Percentiles rank a stretch among this genome's conserved stretches.
phyloP scores from a whole-genome alignment of 2,113 vertebrate species.

The Erinaceus europaeus region DNA sequence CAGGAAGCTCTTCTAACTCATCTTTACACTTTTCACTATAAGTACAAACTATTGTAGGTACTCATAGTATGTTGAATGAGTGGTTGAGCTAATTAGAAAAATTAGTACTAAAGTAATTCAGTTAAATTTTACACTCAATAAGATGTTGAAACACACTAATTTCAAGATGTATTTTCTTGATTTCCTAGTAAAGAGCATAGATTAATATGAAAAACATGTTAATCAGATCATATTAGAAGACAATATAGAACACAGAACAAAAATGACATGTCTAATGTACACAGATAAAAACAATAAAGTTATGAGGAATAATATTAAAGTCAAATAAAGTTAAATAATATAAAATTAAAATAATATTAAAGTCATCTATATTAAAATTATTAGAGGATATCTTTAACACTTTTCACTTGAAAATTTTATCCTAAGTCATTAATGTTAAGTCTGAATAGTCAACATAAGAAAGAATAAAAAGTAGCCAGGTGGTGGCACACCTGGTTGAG shows the following conservation, averaged over 20 bases:
- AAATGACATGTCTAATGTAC: background rate
- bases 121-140: background rate
- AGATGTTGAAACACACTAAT: slow-evolving; percentile 13
- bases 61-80: background rate
- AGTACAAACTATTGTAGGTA: background rate
- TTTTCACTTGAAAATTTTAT: background rate
- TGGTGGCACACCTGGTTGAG: no score
- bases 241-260: no score
- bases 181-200: background rate
- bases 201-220: background rate
- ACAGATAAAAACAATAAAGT: background rate
- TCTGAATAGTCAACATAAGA: background rate
- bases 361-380: background rate
- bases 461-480: no score
- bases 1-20: background rate
- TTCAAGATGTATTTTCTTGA: background rate
- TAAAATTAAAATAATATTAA: no score
- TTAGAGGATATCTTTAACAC: rapidly evolving
- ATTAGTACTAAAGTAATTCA: background rate
- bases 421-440: background rate
- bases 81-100: background rate
- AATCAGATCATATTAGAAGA: no score
- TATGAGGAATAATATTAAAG: background rate
- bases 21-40: background rate
- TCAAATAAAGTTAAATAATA: no score